Base-by-base conservation (phyloP, 1,140 invertebrate species). In the Zaprionus lachaisei region DNA sequence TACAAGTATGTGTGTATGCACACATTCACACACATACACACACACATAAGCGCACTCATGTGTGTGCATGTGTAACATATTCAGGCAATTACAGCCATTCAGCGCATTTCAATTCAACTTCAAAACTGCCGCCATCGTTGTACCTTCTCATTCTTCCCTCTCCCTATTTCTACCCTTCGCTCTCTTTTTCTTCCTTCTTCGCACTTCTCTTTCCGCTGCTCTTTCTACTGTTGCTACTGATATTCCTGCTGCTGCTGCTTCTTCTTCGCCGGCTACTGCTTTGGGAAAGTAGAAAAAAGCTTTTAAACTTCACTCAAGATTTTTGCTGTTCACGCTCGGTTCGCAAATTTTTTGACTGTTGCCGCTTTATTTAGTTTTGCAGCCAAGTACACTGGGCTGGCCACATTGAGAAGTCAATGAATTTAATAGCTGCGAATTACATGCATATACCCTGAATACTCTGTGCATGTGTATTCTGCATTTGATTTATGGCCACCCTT, bases 71-170 rank as follows among this genome's bases (percentile, higher is more conserved):
- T 89, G 84, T 89, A 81, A 84, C 84, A 90, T 90, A 89, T 90
- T 89, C 84, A 89, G 84, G 84, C 84, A 89, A 89, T 89, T 89
- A 89, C 84, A 85, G 84, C 85, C 85, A 89, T 89, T 90, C 84
- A 89, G 81, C 84, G 81, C 81, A 89, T 89, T 89, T 89, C 84
- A 84, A 89, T 90, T 89, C 84, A 89, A 89, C 84, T 89, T 90
- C 79, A 90, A 89, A 90, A 90, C 84, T 83, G 83, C 76, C 67
- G 71, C 75, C 62, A 68, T 60, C 55, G 20, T 37, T 55, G 38
- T 44, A 5, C 15, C 47, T 37, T 65, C 44, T 54, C 38, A 28
- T 20, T 14, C 79, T 28, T 31, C 5, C 31, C 15, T 38, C 20
- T 9, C 12, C 34, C 17, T 24, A 31, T 31, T 31, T 9, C 44